Evolutionary conservation across 2,797 vertebrate genomes (phyloP).

Genomic region (Aphelocoma californica): DNA sequence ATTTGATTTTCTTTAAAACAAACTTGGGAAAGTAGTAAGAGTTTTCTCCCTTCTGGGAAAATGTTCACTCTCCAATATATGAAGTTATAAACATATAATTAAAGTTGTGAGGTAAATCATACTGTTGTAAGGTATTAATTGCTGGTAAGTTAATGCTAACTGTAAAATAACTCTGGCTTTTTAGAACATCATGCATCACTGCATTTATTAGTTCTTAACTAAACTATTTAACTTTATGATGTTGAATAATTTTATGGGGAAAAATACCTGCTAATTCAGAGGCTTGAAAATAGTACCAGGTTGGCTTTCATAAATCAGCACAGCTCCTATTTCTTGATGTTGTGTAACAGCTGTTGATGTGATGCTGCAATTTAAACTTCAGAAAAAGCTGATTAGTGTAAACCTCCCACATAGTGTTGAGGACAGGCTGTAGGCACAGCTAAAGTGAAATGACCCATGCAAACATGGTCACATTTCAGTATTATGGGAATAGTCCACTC

Average conservation of each 20-base stretch:
- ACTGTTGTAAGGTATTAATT: neutral
- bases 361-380: slow-evolving; percentile 38
- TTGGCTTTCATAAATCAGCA: neutral
- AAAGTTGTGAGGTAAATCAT: neutral
- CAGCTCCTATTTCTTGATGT: neutral
- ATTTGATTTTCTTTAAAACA: neutral
- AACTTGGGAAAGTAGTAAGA: neutral
- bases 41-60: neutral
- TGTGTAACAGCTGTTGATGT: slow-evolving; percentile 37
- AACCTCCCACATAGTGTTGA: neutral
- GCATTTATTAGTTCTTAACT: neutral
- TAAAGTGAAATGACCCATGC: neutral
- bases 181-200: neutral
- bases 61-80: neutral
- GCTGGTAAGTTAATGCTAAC: neutral
- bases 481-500: neutral
- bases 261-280: neutral
- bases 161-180: neutral
- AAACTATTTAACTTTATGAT: neutral
- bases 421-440: neutral
- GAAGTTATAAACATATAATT: neutral
- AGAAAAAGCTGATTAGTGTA: slow-evolving; percentile 62
- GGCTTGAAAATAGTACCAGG: neutral
- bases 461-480: neutral
- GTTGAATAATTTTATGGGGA: neutral